These are phyloP conservation scores for Holacanthella duospinosa DNA, from an alignment of 2,888 invertebrate genomes.

Conservation along the genomic window DNA sequence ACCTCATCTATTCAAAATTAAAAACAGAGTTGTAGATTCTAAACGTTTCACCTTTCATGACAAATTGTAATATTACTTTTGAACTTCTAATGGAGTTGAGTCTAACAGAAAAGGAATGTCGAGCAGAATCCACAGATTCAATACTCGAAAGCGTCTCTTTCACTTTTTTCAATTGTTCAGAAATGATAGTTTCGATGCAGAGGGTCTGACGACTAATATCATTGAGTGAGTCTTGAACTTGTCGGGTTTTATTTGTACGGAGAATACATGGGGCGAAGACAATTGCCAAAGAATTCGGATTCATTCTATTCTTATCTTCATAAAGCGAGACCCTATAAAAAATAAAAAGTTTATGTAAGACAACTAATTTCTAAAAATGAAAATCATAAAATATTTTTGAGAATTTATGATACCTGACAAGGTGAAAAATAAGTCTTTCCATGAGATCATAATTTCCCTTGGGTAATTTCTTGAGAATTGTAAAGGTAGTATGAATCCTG, in stretches of 20 bases:
- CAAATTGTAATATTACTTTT: slow-evolving; percentile 45
- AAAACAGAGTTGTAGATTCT: not conserved
- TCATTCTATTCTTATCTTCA: slow-evolving; percentile 84
- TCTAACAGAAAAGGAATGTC: slow-evolving; percentile 70
- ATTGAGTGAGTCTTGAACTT: slow-evolving; percentile 81
- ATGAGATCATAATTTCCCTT: slow-evolving; percentile 79
- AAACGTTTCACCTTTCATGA: slow-evolving; percentile 4
- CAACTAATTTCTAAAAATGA: not conserved
- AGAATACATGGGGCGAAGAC: slow-evolving; percentile 91
- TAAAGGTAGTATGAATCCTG: slow-evolving; percentile 70
- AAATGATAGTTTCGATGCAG: slow-evolving; percentile 81
- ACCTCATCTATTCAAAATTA: slow-evolving; percentile 22
- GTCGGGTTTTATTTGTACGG: slow-evolving; percentile 71
- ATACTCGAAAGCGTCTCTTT: slow-evolving; percentile 77
- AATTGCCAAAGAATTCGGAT: slow-evolving; percentile 77
- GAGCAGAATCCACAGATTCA: slow-evolving; percentile 75
- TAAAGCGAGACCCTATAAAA: slow-evolving; percentile 61
- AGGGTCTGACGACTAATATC: slow-evolving; percentile 81
- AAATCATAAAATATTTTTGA: slow-evolving; percentile 2
- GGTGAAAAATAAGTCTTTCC: slow-evolving; percentile 82
- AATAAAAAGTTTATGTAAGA: slow-evolving; percentile 14
- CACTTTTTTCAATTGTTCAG: slow-evolving; percentile 75
- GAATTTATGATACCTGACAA: slow-evolving; percentile 50
- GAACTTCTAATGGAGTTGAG: slow-evolving; percentile 65
- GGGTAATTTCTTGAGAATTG: slow-evolving; percentile 77